These are phyloP conservation scores for Poeciliopsis occidentalis DNA, from an alignment of 2,113 vertebrate species.

Conservation along the genomic window DNA sequence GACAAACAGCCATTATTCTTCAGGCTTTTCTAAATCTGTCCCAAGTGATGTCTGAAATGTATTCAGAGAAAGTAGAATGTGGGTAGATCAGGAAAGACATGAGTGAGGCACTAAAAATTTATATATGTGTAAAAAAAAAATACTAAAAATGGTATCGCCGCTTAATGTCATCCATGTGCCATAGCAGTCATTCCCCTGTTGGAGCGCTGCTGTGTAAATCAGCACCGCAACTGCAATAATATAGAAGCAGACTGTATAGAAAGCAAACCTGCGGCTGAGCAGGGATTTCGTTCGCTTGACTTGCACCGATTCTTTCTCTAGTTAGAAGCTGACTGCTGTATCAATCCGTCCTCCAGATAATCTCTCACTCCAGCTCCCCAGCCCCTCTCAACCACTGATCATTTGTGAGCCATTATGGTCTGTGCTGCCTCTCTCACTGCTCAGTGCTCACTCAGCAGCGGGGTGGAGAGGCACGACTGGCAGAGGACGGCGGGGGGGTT, in stretches of 20 bases:
- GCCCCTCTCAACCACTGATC: slow-evolving; percentile 57
- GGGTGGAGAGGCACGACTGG: slow-evolving; percentile 53
- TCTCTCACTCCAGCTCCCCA: slow-evolving; percentile 55
- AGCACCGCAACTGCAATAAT: not conserved
- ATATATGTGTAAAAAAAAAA: not conserved
- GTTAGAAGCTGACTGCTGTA: slow-evolving; percentile 78
- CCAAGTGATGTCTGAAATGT: slow-evolving; percentile 58
- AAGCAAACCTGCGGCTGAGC: slow-evolving; percentile 57
- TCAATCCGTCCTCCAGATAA: slow-evolving; percentile 76
- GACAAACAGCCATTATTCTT: slow-evolving; percentile 70
- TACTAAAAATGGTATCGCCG: slow-evolving; percentile 37
- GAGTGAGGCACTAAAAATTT: slow-evolving; percentile 23
- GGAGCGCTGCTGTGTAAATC: slow-evolving; percentile 42
- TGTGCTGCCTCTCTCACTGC: slow-evolving; percentile 43
- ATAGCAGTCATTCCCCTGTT: slow-evolving; percentile 12
- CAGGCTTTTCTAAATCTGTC: slow-evolving; percentile 58
- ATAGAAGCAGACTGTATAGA: slow-evolving; percentile 38
- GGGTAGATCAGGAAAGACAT: slow-evolving; percentile 31
- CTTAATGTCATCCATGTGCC: slow-evolving; percentile 6
- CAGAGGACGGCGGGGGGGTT: not conserved
- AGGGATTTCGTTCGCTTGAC: slow-evolving; percentile 76
- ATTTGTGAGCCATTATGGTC: slow-evolving; percentile 71
- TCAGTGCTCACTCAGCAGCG: slow-evolving; percentile 55
- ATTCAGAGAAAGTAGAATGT: slow-evolving; percentile 61
- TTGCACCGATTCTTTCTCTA: slow-evolving; percentile 77